A percentile compares a stretch with the other conserved stretches of the same genome.
phyloP scores from a whole-genome alignment of 2,113 vertebrate genomes.

The Neofelis nebulosa region DNA sequence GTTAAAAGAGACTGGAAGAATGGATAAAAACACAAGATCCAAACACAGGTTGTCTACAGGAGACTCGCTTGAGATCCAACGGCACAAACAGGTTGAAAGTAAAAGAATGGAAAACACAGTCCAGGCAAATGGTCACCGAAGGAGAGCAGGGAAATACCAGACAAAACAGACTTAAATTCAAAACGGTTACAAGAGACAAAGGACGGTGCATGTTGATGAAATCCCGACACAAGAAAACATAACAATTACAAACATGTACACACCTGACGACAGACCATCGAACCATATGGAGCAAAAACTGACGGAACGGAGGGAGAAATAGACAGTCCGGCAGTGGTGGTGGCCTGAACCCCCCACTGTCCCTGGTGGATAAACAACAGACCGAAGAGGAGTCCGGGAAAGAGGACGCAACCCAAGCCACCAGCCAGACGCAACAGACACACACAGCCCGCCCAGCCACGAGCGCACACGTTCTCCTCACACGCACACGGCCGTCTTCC shows the following conservation, averaged over 20 bases:
- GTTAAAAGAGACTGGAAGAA: neutral
- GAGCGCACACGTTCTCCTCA: neutral
- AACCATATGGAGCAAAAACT: too few species aligned
- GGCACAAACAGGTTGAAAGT: neutral
- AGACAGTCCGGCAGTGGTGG: neutral
- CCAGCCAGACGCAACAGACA: too few species aligned
- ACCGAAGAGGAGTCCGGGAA: neutral
- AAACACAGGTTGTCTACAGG: neutral
- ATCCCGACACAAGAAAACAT: neutral
- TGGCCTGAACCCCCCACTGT: too few species aligned
- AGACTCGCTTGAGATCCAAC: neutral
- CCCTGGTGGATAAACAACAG: too few species aligned
- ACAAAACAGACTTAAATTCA: too few species aligned
- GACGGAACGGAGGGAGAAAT: neutral
- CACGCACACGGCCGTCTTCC: neutral
- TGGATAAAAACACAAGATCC: neutral
- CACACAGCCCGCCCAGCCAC: too few species aligned
- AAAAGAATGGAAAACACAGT: neutral
- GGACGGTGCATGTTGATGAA: too few species aligned
- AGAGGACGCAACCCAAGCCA: fast-evolving
- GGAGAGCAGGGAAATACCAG: neutral
- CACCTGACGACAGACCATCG: too few species aligned
- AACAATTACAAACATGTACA: neutral
- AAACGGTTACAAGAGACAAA: neutral
- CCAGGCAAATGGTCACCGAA: neutral